Evolutionary conservation across 2,888 invertebrate genomes (phyloP), one percentile per base, ranked within the genome.

Genomic region (Brachyptera risi): DNA sequence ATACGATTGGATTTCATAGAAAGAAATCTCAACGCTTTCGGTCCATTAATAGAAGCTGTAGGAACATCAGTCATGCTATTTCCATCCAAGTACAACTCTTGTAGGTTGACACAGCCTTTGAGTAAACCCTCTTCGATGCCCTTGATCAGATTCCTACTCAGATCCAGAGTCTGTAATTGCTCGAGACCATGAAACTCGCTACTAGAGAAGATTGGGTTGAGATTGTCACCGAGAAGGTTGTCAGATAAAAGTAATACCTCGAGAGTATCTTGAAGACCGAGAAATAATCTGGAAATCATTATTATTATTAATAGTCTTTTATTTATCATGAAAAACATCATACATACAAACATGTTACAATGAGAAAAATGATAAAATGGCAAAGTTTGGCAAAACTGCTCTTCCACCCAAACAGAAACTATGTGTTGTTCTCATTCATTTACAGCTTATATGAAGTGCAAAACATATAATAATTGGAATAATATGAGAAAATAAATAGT

Each of bases 191-290:
- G 89, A 64, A 94, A 85, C 74, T 93, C 93, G 27, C 87, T 86
- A 42, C 89, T 89, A 19, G 92, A 90, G 74, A 94, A 94, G 67
- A 94, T 92, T 0, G 94, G 94, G 75, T 93, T 94, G 26, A 94
- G 76, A 69, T 89, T 91, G 72, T 94, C 93, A 1, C 94, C 94
- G 26, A 95, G 79, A n/a, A 91, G 77, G 72, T 95, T 95, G 70
- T 91, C 85, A 26, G 88, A 82, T 58, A 95, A 74, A 15, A 83
- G 81, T 38, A 94, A 73, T 68, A 86, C 87, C 19, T 84, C 83
- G 38, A 94, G 76, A 9, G 85, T 84, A 69, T 79, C 77, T 66
- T 81, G 81, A 0, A 89, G 77, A 0, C 86, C 86, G 17, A 81
- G 80, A 47, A 93, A 80, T 1, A 88, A 78, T 56, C 88, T 81